Percentiles rank a stretch among this genome's conserved stretches.
phyloP scores from a whole-genome alignment of 2,888 invertebrate species.

The Sericinus montela region DNA sequence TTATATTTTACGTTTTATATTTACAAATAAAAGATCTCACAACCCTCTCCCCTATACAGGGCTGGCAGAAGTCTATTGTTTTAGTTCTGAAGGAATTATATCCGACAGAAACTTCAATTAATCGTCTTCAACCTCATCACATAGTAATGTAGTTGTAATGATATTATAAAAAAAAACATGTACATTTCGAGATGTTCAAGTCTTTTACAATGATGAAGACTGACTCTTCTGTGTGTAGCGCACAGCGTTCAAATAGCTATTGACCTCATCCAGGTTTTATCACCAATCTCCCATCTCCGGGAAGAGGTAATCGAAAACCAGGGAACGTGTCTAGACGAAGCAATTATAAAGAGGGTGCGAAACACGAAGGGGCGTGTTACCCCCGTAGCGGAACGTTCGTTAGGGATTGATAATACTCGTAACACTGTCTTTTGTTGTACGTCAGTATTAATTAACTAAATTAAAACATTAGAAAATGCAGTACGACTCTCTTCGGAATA shows the following conservation, averaged over 20 bases:
- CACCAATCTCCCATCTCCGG: not conserved
- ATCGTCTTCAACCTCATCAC: no score
- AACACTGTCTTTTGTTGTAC: constrained; percentile 10
- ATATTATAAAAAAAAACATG: no score
- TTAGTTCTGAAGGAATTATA: no score
- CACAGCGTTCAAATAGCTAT: not conserved
- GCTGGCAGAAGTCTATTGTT: no score
- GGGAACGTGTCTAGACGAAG: constrained; percentile 13
- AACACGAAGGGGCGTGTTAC: constrained; percentile 8
- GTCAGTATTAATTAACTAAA: constrained; percentile 7
- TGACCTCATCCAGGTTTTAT: not conserved
- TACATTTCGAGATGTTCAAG: no score
- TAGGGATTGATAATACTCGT: constrained; percentile 11
- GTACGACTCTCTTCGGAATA: constrained; percentile 4
- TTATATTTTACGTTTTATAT: no score
- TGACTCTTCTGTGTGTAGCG: no score
- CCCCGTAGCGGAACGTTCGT: constrained; percentile 6
- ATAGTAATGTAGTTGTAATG: no score
- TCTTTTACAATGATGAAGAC: no score
- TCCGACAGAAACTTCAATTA: no score
- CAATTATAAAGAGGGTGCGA: constrained; percentile 13
- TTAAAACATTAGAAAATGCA: constrained; percentile 24
- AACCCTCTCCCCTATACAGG: no score
- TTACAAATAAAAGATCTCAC: no score
- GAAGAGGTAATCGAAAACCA: constrained; percentile 5